Evolutionary conservation across 2,888 invertebrate genomes (phyloP).

Genomic region (Gibbula magus): DNA sequence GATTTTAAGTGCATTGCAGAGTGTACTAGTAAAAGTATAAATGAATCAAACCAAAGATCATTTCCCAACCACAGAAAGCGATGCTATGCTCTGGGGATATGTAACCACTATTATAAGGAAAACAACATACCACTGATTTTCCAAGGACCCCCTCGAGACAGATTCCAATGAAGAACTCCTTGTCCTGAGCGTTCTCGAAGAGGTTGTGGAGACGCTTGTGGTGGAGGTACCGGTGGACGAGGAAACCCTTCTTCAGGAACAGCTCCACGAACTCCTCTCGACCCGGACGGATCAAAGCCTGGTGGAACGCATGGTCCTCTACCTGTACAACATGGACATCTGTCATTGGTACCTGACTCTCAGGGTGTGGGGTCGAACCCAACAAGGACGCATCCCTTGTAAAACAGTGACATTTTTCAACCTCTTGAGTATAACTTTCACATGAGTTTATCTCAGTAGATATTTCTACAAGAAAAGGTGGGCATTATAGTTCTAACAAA

Average conservation of each 20-base stretch:
- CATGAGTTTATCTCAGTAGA: too few species aligned
- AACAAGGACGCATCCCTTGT: too few species aligned
- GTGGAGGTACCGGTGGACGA: constrained; percentile 72
- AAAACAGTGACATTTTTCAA: too few species aligned
- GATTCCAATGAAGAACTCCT: constrained; percentile 71
- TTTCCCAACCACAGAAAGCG: too few species aligned
- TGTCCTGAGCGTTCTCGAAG: constrained; percentile 68
- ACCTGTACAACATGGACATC: constrained; percentile 47
- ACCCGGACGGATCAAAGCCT: constrained; percentile 69
- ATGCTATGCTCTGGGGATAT: background rate
- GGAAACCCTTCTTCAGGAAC: constrained; percentile 73
- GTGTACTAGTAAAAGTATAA: background rate
- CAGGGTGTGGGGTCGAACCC: too few species aligned
- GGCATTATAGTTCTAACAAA: too few species aligned
- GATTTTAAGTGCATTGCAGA: background rate
- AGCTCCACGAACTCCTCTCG: constrained; percentile 74
- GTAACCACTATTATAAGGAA: background rate
- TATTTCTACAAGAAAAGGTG: too few species aligned
- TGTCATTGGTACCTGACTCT: too few species aligned
- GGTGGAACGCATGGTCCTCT: constrained; percentile 71
- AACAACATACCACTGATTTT: constrained; percentile 46
- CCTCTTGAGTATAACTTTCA: too few species aligned
- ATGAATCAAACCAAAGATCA: too few species aligned
- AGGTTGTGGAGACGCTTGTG: constrained; percentile 60
- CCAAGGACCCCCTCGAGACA: constrained; percentile 71